These are phyloP conservation scores for Drosophila subpulchrella DNA, from an alignment of 1,140 invertebrate species.

Conservation along the genomic window DNA sequence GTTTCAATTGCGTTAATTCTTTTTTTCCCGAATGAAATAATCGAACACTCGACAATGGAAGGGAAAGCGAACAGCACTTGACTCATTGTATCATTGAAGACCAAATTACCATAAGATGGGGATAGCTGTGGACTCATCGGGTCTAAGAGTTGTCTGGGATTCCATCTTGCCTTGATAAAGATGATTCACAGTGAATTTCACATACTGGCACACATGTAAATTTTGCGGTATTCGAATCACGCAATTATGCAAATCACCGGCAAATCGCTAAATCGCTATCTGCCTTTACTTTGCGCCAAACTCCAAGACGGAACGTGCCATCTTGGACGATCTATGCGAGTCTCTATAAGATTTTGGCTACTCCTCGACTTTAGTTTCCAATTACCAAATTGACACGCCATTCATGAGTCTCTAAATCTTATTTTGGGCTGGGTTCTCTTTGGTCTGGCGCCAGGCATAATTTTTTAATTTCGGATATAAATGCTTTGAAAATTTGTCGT, in stretches of 20 bases:
- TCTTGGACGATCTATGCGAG: conserved; percentile 32
- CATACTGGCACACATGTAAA: conserved; percentile 37
- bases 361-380: conserved; percentile 48
- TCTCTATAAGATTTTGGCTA: conserved; percentile 39
- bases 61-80: conserved; percentile 51
- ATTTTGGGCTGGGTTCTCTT: conserved; percentile 17
- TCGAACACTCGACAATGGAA: conserved; percentile 28
- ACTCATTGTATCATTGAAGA: conserved; percentile 40
- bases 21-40: conserved; percentile 38
- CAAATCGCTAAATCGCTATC: conserved; percentile 42
- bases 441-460: conserved; percentile 62
- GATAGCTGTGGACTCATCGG: conserved; percentile 23
- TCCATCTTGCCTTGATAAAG: conserved; percentile 25
- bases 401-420: conserved; percentile 45
- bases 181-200: conserved; percentile 60
- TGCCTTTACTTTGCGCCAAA: conserved; percentile 22
- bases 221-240: conserved; percentile 68
- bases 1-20: conserved; percentile 22
- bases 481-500: conserved; percentile 69
- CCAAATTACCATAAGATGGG: conserved; percentile 21
- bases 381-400: conserved; percentile 50
- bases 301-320: conserved; percentile 60
- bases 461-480: conserved; percentile 64
- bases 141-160: conserved; percentile 26
- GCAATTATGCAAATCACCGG: conserved; percentile 75